A percentile compares a stretch with the other conserved stretches of the same genome.
Evolutionary conservation across 2,888 invertebrate genomes (phyloP).

Genomic region (Hedychridium roseum): DNA sequence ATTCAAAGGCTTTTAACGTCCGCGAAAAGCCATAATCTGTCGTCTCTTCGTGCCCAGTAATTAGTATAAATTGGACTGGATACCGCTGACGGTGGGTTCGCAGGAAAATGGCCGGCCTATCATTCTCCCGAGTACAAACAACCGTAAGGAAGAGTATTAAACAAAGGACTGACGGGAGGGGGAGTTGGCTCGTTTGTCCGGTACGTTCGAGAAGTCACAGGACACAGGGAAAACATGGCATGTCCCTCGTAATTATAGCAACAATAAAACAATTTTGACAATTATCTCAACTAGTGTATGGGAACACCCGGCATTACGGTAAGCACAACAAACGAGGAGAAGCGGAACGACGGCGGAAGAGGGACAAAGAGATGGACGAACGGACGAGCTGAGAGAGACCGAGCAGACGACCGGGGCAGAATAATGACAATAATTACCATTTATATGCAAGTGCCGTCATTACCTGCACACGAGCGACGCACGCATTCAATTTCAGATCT

Average conservation of each 20-base stretch:
- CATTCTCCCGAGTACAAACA: too few species aligned
- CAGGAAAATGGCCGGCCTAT: not conserved
- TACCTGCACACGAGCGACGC: slow-evolving; percentile 63
- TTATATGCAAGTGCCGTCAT: slow-evolving; percentile 64
- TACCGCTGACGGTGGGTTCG: not conserved
- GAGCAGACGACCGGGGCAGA: slow-evolving; percentile 57
- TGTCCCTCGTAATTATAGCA: slow-evolving; percentile 62
- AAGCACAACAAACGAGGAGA: slow-evolving; percentile 33
- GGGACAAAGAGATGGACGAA: not conserved
- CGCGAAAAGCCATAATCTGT: too few species aligned
- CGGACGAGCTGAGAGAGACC: slow-evolving; percentile 17
- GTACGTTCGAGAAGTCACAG: slow-evolving; percentile 10
- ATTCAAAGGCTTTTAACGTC: too few species aligned
- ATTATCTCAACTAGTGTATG: slow-evolving; percentile 63
- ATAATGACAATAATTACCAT: slow-evolving; percentile 64
- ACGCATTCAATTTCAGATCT: slow-evolving; percentile 64
- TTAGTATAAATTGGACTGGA: too few species aligned
- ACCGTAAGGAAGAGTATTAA: too few species aligned
- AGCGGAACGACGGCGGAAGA: slow-evolving; percentile 7
- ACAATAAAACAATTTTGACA: slow-evolving; percentile 64
- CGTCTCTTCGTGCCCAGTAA: too few species aligned
- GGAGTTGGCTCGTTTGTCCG: slow-evolving; percentile 13
- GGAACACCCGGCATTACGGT: slow-evolving; percentile 59
- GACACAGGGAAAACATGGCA: slow-evolving; percentile 49
- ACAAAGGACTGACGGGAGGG: slow-evolving; percentile 2